Evolutionary conservation across 2,888 invertebrate genomes (phyloP), one percentile per base, ranked within the genome.

Genomic region (Xiphydria camelus): DNA sequence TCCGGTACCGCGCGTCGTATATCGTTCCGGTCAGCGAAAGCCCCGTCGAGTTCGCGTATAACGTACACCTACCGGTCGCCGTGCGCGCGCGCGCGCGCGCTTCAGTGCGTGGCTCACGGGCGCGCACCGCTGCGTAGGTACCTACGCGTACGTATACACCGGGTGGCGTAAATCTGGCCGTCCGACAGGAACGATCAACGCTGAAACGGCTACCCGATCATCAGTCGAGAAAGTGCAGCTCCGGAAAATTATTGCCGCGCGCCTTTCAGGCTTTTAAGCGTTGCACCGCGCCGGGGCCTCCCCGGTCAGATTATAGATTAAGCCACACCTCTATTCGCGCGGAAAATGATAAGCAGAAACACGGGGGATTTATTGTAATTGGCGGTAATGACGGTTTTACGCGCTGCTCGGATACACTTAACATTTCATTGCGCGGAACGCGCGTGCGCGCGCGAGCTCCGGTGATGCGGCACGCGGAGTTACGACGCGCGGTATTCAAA

Each of bases 301-400:
- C 37, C 37, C 45, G 32, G 21, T 33, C 20, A 45, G 41, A 52
- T 49, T 46, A 57, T 57, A 53, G 54, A 55, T 61, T 57, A 55
- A 22, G 9, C 34, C 34, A 47, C 54, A 53, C 34, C 34, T 34
- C 18, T 18, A 18, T 18, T 3, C 15, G 9, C 48, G 53, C 47
- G 59, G 59, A 57, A 60, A 64, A 62, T 61, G 64, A 65, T 63
- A 63, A 62, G 60, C 59, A 54, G 60, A 59, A 65, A 18, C 15
- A 56, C 59, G 53, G 57, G 57, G 64, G 68, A 68, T 68, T 68
- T 68, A 66, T 67, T 61, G 68, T 66, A 65, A 68, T 68, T 68
- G 68, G 59, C 58, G 61, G 66, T 68, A 68, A 68, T 68, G 66
- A 68, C 56, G 64, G 68, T 64, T 64, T 65, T 56, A 64, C 61